Conservation (phyloP, 2,797 vertebrate species). For the Poeciliopsis presidionis region DNA sequence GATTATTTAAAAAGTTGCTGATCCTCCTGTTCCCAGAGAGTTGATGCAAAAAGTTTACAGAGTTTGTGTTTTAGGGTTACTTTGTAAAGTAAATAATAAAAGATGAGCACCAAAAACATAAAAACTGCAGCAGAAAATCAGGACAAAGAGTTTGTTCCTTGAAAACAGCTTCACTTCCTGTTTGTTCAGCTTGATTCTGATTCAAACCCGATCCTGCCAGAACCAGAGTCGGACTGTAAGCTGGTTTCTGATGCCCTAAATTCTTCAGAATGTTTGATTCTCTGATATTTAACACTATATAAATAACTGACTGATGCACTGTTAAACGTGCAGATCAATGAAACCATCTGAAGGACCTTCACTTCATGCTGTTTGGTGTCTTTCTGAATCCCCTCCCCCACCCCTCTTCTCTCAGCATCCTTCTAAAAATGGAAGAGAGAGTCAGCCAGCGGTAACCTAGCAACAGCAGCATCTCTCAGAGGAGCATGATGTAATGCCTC, state of each 20-base stretch:
- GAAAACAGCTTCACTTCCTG: conserved; percentile 1
- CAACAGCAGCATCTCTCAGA: conserved; percentile 79
- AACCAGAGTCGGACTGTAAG: not conserved
- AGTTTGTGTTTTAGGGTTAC: not conserved
- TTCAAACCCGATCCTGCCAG: not conserved
- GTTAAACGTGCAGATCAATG: not conserved
- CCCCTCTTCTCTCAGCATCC: conserved; percentile 37
- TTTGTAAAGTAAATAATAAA: not conserved
- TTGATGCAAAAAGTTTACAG: not conserved
- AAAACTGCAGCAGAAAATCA: not conserved
- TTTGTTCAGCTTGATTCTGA: not conserved
- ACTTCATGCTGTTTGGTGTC: not conserved
- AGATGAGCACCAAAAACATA: not conserved
- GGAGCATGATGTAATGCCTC: conserved; percentile 76
- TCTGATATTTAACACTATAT: not conserved
- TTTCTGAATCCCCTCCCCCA: conserved; percentile 44
- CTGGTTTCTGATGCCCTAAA: not conserved
- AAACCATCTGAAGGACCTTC: not conserved
- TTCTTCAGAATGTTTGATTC: not conserved
- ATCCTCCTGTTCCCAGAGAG: not conserved
- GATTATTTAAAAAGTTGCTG: not conserved
- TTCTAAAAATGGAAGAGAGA: conserved; percentile 76
- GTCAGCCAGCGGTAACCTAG: conserved; percentile 78
- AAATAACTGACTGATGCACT: not conserved
- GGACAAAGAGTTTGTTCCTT: not conserved